Percentiles rank a stretch among this genome's conserved stretches.
Evolutionary conservation across 2,888 invertebrate species (phyloP).

Genomic region (Hymenopus coronatus): DNA sequence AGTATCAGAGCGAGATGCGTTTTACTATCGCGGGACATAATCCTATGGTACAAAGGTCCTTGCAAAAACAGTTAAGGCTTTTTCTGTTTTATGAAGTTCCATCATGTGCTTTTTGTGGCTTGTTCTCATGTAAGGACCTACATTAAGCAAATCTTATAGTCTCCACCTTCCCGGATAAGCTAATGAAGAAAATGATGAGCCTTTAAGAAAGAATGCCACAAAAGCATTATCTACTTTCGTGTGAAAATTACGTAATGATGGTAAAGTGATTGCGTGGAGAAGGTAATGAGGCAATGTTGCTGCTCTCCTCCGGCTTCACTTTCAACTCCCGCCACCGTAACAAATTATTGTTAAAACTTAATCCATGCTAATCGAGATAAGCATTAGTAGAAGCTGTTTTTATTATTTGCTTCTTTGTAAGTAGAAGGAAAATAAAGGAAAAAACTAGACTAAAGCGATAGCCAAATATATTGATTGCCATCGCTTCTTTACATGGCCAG

Average conservation of each 20-base stretch:
- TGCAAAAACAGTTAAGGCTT: background rate
- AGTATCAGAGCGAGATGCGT: too few relatives aligned
- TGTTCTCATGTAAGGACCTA: background rate
- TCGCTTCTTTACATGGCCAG: too few relatives aligned
- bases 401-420: too few relatives aligned
- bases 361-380: too few relatives aligned
- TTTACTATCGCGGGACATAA: too few relatives aligned
- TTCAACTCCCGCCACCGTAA: too few relatives aligned
- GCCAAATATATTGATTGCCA: too few relatives aligned
- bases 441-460: too few relatives aligned
- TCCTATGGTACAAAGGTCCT: too few relatives aligned
- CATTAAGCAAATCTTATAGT: background rate
- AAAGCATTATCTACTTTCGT: slow-evolving; percentile 10
- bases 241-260: slow-evolving; percentile 14
- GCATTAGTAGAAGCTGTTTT: too few relatives aligned
- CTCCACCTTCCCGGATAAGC: background rate
- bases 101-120: background rate
- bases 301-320: background rate
- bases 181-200: slow-evolving; percentile 5
- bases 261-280: background rate
- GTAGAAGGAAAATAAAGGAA: too few relatives aligned
- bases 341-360: too few relatives aligned
- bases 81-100: background rate
- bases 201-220: background rate
- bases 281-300: background rate